These are phyloP conservation scores for Sapayoa aenigma DNA, from an alignment of 2,113 vertebrate species.

Conservation along the genomic window DNA sequence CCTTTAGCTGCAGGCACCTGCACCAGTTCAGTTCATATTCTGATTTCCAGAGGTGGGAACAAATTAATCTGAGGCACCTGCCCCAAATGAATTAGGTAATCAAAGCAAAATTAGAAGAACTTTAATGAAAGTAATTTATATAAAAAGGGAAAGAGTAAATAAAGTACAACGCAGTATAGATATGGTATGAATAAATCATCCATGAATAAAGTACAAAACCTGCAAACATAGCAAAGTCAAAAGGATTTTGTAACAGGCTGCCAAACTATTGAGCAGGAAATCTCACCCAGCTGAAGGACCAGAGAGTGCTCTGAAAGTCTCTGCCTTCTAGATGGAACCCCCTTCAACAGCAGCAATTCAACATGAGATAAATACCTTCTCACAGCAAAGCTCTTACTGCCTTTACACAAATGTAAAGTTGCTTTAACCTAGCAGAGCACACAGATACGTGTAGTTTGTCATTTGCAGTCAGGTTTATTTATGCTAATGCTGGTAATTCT, in stretches of 20 bases:
- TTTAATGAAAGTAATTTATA: not conserved
- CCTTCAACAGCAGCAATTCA: not conserved
- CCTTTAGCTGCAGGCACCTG: not conserved
- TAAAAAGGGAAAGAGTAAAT: not conserved
- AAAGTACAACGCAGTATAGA: not conserved
- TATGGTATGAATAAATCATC: not conserved
- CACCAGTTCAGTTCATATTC: not conserved
- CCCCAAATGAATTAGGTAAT: not conserved
- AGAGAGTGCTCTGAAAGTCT: not conserved
- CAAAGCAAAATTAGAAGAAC: not conserved
- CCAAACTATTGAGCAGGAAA: not conserved
- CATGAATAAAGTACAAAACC: not conserved
- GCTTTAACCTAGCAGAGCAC: not conserved
- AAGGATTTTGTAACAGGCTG: not conserved
- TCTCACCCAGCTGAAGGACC: not conserved
- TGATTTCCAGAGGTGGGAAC: not conserved
- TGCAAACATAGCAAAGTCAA: not conserved
- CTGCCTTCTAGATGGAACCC: not conserved
- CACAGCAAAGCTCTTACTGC: not conserved
- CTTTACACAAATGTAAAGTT: not conserved
- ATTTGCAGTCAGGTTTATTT: not conserved
- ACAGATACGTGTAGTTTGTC: not conserved
- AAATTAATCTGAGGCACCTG: not conserved
- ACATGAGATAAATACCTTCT: not conserved
- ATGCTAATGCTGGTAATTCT: not conserved